Conservation (phyloP, 64 coral and sea anemone species). For the Pocillopora damicornis region DNA sequence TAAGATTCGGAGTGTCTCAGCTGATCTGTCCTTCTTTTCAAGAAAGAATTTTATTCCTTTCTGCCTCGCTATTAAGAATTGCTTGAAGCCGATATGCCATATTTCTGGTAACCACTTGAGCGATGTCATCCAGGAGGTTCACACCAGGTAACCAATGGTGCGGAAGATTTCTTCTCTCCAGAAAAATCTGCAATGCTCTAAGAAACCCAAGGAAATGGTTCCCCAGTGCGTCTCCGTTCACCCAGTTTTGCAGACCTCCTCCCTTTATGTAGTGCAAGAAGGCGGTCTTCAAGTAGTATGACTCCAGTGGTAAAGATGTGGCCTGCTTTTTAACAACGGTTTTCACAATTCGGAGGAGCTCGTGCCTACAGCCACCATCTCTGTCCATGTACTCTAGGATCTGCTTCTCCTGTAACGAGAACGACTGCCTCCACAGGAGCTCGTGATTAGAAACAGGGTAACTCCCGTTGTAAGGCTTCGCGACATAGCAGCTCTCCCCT, state of each 20-base stretch:
- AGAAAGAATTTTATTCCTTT: background rate
- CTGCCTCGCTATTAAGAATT: background rate
- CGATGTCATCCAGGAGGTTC: conserved; percentile 41
- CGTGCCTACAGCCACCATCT: background rate
- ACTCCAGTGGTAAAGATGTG: background rate
- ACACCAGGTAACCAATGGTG: conserved; percentile 43
- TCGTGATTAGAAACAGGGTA: background rate
- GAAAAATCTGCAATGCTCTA: background rate
- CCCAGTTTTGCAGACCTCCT: background rate
- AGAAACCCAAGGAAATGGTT: conserved; percentile 47
- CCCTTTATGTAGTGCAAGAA: conserved; percentile 20
- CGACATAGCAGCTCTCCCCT: background rate
- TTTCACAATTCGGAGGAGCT: conserved; percentile 2
- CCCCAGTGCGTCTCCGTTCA: conserved; percentile 4
- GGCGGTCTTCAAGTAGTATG: background rate
- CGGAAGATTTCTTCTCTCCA: background rate
- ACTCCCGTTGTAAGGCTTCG: background rate
- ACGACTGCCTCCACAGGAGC: background rate
- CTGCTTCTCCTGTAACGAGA: background rate
- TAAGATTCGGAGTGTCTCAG: too few relatives aligned
- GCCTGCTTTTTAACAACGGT: background rate
- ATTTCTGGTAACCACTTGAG: background rate
- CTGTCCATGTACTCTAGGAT: background rate
- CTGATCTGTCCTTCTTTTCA: too few relatives aligned
- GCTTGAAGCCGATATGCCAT: background rate